These are phyloP conservation scores for Drosophila trapezifrons DNA, from an alignment of 1,140 invertebrate species.

Conservation along the genomic window DNA sequence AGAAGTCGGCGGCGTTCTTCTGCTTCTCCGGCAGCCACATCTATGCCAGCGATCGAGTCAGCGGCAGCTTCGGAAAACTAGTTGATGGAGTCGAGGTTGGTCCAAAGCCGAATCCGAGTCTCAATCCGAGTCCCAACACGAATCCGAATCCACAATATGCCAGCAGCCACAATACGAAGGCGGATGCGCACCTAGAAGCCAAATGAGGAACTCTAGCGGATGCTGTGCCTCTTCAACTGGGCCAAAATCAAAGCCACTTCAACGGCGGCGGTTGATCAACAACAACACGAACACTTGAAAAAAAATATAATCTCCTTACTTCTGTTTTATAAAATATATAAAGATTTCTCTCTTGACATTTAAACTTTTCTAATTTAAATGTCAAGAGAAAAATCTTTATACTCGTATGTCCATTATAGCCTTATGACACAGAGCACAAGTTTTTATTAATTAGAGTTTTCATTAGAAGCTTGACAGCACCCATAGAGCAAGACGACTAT, in stretches of 20 bases:
- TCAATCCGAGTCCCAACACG: slow-evolving; percentile 18
- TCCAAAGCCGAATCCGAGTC: slow-evolving; percentile 38
- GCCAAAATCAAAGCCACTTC: slow-evolving; percentile 61
- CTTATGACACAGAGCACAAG: too few relatives aligned
- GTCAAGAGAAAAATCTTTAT: too few relatives aligned
- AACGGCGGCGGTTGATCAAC: slow-evolving; percentile 27
- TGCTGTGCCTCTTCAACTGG: slow-evolving; percentile 73
- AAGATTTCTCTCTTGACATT: too few relatives aligned
- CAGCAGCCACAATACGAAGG: slow-evolving; percentile 40
- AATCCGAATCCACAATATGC: slow-evolving; percentile 26
- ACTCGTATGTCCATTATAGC: background rate
- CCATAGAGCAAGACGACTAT: too few relatives aligned
- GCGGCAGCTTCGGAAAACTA: slow-evolving; percentile 54
- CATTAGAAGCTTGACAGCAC: too few relatives aligned
- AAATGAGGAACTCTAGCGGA: slow-evolving; percentile 75
- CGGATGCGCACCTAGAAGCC: slow-evolving; percentile 77
- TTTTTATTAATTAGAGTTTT: too few relatives aligned
- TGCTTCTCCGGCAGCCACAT: slow-evolving; percentile 8
- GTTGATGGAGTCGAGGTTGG: slow-evolving; percentile 58
- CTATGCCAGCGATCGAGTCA: slow-evolving; percentile 3
- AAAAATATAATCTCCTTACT: background rate
- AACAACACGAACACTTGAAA: slow-evolving; percentile 9
- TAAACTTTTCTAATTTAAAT: too few relatives aligned
- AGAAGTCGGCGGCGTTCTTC: slow-evolving; percentile 31
- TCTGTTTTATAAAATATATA: background rate